Base-by-base conservation (phyloP, 2,113 vertebrate species). In the Phrynosoma blainvillii region DNA sequence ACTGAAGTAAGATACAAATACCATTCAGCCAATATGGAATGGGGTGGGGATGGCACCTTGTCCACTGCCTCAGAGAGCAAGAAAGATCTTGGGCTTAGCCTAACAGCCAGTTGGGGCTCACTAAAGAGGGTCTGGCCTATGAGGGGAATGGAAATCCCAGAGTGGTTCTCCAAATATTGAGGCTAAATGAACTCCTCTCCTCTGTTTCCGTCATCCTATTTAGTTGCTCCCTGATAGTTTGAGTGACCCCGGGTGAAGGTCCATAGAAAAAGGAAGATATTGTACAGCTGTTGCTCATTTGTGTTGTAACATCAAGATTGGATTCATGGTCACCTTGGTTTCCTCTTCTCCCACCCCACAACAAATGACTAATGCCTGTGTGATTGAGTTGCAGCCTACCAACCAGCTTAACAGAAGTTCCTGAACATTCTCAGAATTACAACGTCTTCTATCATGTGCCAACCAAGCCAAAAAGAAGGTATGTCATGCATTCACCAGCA, bases 361-460 rank as follows among this genome's bases (percentile, higher is more conserved):
- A 56, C 5, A 10, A 71, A 92, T 96, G 95, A 96, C 92, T 95
- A 95, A 96, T 92, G 82, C 75, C 85, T 87, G 90, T 95, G 91
- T 95, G 95, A 95, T 92, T 91, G 27, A 85, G 56, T 93, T 73
- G 89, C 87, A 92, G 93, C 81, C 92, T 75, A 88, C 84, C 54
- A 62, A 36, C 40, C 91, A 89, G 84, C 84, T 89, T 16, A 68
- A 42, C 90, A 92, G 86, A 84, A 36, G 77, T 84, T 90, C 90
- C 89, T 91, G 71, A 40, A 90, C 73, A 42, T 93, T 93, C 93
- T 89, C 88, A 84, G 93, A 93, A 94, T 93, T 84, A 84, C 56
- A 85, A 94, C 91, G 93, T 88, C 93, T 95, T 93, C 92, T 65
- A 88, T 95, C 91, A 94, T 95, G 92, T 94, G 93, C 82, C 92